Evolutionary conservation across 2,797 vertebrate species (phyloP).

Genomic region (Phrynocephalus forsythii): DNA sequence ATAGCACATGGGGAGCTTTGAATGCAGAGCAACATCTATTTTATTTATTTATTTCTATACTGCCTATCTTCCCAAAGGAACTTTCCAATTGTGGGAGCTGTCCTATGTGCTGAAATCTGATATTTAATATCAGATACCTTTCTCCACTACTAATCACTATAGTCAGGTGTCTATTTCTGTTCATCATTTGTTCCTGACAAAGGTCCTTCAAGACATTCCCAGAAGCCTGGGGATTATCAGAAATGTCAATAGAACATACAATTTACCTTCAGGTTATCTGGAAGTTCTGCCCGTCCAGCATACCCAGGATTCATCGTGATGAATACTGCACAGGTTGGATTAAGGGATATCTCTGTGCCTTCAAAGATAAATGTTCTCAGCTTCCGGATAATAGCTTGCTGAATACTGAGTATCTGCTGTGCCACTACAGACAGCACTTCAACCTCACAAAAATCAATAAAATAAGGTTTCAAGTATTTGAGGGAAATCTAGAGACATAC

Average conservation of each 20-base stretch:
- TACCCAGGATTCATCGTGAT: constrained; percentile 99
- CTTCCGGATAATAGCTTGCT: constrained; percentile 88
- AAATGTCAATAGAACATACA: constrained; percentile 4
- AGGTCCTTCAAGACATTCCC: neutral
- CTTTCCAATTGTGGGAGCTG: neutral
- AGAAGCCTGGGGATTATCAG: neutral
- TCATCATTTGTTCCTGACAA: too few species aligned
- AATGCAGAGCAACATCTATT: neutral
- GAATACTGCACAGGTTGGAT: constrained; percentile 93
- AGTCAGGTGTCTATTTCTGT: neutral
- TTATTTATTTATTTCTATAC: too few species aligned
- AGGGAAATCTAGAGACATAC: neutral
- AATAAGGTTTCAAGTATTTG: constrained; percentile 34
- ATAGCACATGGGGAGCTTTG: neutral
- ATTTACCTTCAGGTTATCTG: constrained; percentile 94
- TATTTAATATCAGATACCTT: neutral
- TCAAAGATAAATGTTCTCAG: constrained; percentile 90
- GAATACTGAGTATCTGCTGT: constrained; percentile 94
- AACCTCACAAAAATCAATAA: constrained; percentile 79
- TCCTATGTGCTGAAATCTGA: constrained; percentile 3
- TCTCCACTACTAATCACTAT: neutral
- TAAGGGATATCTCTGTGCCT: constrained; percentile 90
- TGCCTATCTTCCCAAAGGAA: too few species aligned
- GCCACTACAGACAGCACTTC: constrained; percentile 96
- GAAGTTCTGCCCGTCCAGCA: constrained; percentile 91